These are phyloP conservation scores for Ylistrum balloti DNA, from an alignment of 1,140 invertebrate species.

Conservation along the genomic window DNA sequence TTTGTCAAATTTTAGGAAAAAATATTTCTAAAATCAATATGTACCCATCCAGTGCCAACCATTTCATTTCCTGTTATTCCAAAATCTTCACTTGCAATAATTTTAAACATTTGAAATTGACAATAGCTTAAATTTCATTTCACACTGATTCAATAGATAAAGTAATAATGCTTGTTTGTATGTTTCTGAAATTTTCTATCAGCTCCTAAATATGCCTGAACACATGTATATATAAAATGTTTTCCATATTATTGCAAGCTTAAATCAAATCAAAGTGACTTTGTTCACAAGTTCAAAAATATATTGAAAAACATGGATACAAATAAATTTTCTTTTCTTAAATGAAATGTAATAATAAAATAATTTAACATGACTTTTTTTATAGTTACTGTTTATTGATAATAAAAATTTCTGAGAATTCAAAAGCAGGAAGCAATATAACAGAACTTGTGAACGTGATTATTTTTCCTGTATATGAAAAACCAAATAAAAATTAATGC, in stretches of 20 bases:
- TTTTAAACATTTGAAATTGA: not conserved
- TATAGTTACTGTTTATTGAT: too few relatives aligned
- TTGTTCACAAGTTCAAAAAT: conserved; percentile 35
- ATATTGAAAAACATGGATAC: not conserved
- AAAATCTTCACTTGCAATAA: conserved; percentile 1
- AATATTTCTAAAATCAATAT: too few relatives aligned
- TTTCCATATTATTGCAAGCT: conserved; percentile 28
- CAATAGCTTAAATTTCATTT: not conserved
- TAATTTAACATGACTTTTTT: not conserved
- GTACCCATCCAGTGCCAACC: not conserved
- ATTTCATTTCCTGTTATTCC: not conserved
- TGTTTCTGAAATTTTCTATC: not conserved
- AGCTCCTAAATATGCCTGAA: too few relatives aligned
- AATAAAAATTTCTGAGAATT: not conserved
- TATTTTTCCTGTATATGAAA: conserved; percentile 9
- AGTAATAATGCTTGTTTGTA: not conserved
- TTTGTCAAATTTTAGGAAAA: too few relatives aligned
- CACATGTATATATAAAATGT: not conserved
- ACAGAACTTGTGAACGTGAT: conserved; percentile 17
- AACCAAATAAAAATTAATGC: conserved; percentile 1
- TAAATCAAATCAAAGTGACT: not conserved
- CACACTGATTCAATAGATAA: not conserved
- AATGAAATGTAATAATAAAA: not conserved
- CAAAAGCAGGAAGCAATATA: not conserved
- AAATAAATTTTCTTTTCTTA: too few relatives aligned